Evolutionary conservation across 92 coral and sea anemone species (phyloP).

Genomic region (Galaxea fascicularis): DNA sequence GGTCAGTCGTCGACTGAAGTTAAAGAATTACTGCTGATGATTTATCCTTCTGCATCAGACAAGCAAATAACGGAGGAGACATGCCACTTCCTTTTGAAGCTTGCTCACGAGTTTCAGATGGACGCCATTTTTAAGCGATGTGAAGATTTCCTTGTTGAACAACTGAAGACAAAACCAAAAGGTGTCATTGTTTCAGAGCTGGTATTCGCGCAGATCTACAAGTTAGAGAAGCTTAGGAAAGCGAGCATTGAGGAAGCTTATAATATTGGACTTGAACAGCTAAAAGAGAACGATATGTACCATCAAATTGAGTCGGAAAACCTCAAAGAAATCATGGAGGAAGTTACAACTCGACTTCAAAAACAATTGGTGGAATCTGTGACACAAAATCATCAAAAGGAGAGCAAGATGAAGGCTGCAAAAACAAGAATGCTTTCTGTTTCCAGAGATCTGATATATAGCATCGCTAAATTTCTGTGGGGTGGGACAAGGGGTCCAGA

Average conservation of each 20-base stretch:
- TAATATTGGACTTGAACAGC: background rate
- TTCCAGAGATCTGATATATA: too few relatives aligned
- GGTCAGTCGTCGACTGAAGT: background rate
- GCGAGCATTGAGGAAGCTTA: background rate
- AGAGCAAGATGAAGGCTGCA: background rate
- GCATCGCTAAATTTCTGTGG: background rate
- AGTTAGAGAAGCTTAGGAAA: background rate
- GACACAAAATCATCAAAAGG: background rate
- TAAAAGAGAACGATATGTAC: conserved; percentile 27
- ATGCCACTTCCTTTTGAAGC: background rate
- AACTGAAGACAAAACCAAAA: background rate
- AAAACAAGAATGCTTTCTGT: background rate
- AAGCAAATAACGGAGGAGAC: background rate
- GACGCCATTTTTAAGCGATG: conserved; percentile 4
- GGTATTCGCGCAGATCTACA: background rate
- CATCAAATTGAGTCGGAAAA: background rate
- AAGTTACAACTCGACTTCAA: background rate
- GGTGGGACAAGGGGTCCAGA: too few relatives aligned
- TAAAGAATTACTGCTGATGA: background rate
- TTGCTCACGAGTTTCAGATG: conserved; percentile 4
- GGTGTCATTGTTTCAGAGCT: background rate
- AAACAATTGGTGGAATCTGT: background rate
- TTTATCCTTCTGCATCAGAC: background rate
- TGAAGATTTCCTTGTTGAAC: background rate
- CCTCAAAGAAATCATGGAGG: background rate